Evolutionary conservation across 1,140 invertebrate species (phyloP), one percentile per base, ranked within the genome.

Genomic region (Apis mellifera): DNA sequence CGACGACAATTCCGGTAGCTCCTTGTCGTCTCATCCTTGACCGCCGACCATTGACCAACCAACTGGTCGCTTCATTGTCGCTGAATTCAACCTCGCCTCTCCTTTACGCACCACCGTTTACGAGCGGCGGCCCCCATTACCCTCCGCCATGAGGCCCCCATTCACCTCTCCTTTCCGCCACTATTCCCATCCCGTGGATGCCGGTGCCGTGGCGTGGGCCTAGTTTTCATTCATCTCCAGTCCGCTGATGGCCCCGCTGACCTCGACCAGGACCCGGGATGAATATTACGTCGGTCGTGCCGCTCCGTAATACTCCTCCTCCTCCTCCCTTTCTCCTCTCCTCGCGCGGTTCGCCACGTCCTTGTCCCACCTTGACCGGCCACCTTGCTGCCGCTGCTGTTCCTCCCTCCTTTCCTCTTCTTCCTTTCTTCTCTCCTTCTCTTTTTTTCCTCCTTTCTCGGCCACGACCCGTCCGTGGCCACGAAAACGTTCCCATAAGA

Each of bases 161-260:
- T 92, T 92, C 91, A 92, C 83, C 84, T 91, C 85, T 78, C 84
- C 87, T 84, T 32, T 90, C 90, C 84, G 86, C 84, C 86, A 89
- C 90, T 90, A 86, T 76, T 77, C 68, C 86, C 82, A 50, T 50
- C 66, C 48, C 48, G n/a, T 52, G 66, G 60, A 8, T 54, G 26
- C 26, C 26, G 26, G 57, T 78, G 69, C 65, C 69, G 79, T 82
- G 81, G 84, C 86, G 64, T 78, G 84, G 84, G 78, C 86, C 89
- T 92, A 92, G 91, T 92, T 92, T 92, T 91, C 91, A 92, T 92
- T 92, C 91, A 92, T 89, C 86, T 91, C 89, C 89, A 89, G 91
- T 89, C 89, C 78, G 86, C 83, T 88, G 91, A 91, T 92, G 90
- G 91, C 90, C 91, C 77, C 83, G 90, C 75, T 92, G 90, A 92